Conservation (phyloP, 1,140 invertebrate genomes). For the Palaemon carinicauda region DNA sequence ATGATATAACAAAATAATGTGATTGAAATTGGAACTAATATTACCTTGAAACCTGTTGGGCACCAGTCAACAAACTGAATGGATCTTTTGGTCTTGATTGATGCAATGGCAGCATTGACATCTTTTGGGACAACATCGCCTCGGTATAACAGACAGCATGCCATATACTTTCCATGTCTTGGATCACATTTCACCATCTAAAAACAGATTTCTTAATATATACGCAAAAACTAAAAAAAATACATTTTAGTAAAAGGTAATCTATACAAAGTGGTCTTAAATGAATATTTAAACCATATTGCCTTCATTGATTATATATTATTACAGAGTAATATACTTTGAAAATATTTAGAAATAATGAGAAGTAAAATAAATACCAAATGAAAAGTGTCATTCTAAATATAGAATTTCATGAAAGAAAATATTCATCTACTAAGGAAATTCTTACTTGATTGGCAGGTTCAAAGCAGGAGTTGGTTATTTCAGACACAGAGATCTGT, state of each 20-base stretch:
- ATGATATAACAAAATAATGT: background rate
- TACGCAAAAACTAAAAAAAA: too few relatives aligned
- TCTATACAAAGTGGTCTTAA: too few relatives aligned
- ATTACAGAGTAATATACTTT: too few relatives aligned
- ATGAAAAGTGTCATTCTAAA: background rate
- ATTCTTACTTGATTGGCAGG: slow-evolving; percentile 80
- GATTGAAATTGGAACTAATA: background rate
- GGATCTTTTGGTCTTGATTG: slow-evolving; percentile 62
- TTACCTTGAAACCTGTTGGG: slow-evolving; percentile 60
- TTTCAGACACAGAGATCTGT: background rate
- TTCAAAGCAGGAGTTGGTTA: slow-evolving; percentile 54
- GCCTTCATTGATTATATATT: too few relatives aligned
- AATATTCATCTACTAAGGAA: slow-evolving; percentile 74
- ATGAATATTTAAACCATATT: too few relatives aligned
- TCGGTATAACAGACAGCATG: background rate
- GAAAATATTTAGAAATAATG: too few relatives aligned
- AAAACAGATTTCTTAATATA: slow-evolving; percentile 63
- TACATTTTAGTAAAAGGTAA: too few relatives aligned
- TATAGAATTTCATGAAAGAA: background rate
- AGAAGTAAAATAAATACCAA: too few relatives aligned
- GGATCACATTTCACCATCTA: slow-evolving; percentile 64
- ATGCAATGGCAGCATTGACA: slow-evolving; percentile 71
- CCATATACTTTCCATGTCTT: background rate
- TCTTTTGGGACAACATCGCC: slow-evolving; percentile 65
- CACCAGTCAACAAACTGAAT: background rate